Conservation (phyloP, 30 jellyfish, hydroid and myxozoan genomes). For the Turritopsis dohrnii region DNA sequence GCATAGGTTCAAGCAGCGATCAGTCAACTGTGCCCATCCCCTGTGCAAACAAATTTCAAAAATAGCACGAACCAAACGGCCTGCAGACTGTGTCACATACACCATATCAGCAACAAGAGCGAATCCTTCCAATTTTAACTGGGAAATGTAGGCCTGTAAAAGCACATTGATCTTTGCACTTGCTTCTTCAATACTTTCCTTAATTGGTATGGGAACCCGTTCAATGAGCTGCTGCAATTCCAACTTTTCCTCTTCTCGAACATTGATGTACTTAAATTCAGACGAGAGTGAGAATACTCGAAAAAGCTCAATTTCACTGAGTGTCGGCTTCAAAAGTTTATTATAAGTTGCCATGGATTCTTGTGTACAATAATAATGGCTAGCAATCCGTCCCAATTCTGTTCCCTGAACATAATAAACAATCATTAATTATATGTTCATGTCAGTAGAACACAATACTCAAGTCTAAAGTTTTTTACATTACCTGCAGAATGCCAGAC, state of each 20-base stretch:
- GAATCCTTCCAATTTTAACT: slow-evolving; percentile 97
- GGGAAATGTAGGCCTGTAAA: slow-evolving; percentile 96
- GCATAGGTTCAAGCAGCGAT: slow-evolving; percentile 83
- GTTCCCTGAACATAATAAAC: slow-evolving; percentile 46
- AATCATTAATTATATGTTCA: no score
- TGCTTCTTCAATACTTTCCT: slow-evolving; percentile 98
- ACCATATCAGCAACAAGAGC: slow-evolving; percentile 99
- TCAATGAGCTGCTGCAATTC: slow-evolving; percentile 95
- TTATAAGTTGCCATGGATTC: slow-evolving; percentile 96
- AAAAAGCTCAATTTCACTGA: slow-evolving; percentile 92
- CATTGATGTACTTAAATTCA: slow-evolving; percentile 89
- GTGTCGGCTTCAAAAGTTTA: slow-evolving; percentile 79
- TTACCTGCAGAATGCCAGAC: slow-evolving; percentile 88
- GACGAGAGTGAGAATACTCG: slow-evolving; percentile 92
- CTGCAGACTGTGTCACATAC: slow-evolving; percentile 97
- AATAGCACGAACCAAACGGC: slow-evolving; percentile 96
- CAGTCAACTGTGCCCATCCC: slow-evolving; percentile 99
- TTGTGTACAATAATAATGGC: slow-evolving; percentile 96
- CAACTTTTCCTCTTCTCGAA: slow-evolving; percentile 94
- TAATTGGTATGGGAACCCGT: slow-evolving; percentile 97
- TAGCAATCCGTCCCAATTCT: slow-evolving; percentile 98
- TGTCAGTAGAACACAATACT: no score
- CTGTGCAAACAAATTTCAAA: slow-evolving; percentile 91
- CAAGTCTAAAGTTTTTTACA: neutral
- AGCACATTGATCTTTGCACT: slow-evolving; percentile 94